Percentiles rank a stretch among this genome's conserved stretches.
phyloP scores from a whole-genome alignment of 2,113 vertebrate species.

The Corynorhinus townsendii region DNA sequence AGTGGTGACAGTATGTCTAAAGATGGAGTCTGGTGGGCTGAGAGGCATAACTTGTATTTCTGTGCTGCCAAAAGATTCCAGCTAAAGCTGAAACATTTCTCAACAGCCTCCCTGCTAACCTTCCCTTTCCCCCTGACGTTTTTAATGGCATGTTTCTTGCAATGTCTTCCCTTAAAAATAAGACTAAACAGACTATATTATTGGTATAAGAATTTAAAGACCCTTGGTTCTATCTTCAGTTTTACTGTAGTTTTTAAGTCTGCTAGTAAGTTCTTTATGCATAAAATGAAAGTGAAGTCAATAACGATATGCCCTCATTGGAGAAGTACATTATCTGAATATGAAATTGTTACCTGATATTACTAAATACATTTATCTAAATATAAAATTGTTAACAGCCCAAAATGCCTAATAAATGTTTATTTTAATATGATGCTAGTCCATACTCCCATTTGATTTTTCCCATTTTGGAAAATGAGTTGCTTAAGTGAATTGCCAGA shows the following conservation, averaged over 20 bases:
- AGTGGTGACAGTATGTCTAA: neutral
- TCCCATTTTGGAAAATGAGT: constrained; percentile 4
- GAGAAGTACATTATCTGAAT: neutral
- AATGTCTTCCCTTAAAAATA: neutral
- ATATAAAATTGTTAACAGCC: constrained; percentile 9
- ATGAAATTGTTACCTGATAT: neutral
- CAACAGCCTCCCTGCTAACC: constrained; percentile 1
- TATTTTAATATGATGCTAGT: neutral
- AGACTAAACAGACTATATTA: neutral
- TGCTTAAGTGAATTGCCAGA: neutral
- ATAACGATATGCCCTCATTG: neutral
- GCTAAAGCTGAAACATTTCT: neutral
- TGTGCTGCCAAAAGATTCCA: neutral
- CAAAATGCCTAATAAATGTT: neutral
- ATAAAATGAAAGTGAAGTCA: neutral
- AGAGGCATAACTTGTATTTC: neutral
- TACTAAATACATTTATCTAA: neutral
- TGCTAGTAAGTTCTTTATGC: neutral
- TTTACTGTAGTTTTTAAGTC: neutral
- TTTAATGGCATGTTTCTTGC: constrained; percentile 9
- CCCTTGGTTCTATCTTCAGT: neutral
- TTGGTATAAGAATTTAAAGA: neutral
- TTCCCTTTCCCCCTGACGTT: neutral
- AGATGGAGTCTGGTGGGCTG: neutral
- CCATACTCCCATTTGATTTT: neutral